A percentile compares a stretch with the other conserved stretches of the same genome.
These are phyloP conservation scores for Entomobrya multifasciata DNA, from an alignment of 2,888 invertebrate species.

Conservation along the genomic window DNA sequence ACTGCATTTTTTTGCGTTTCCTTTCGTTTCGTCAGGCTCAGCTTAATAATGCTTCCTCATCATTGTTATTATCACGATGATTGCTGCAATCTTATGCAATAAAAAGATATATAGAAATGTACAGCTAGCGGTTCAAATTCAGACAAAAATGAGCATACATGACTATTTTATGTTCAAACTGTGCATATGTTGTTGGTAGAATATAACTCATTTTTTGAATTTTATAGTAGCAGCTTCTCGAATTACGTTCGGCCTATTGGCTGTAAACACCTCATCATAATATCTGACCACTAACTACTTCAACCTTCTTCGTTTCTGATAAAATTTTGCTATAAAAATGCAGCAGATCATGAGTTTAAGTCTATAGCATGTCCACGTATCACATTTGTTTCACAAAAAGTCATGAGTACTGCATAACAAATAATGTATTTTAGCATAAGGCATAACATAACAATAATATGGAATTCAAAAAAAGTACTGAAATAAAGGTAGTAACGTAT, in stretches of 20 bases:
- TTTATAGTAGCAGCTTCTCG: conserved; percentile 1
- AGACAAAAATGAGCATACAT: too few species aligned
- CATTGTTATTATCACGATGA: conserved; percentile 15
- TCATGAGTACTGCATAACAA: background rate
- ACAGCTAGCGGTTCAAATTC: too few species aligned
- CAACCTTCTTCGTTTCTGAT: background rate
- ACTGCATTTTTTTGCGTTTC: conserved; percentile 1
- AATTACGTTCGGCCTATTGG: conserved; percentile 9
- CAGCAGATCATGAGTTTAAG: background rate
- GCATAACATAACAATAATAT: conserved; percentile 1
- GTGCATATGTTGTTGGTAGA: background rate
- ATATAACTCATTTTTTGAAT: background rate
- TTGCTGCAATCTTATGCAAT: background rate
- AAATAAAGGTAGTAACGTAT: too few species aligned
- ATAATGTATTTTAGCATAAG: background rate
- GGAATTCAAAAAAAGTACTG: background rate
- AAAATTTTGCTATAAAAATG: background rate
- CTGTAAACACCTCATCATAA: background rate
- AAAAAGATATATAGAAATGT: background rate
- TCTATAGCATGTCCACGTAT: background rate
- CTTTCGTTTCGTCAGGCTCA: background rate
- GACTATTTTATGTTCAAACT: too few species aligned
- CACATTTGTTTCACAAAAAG: background rate
- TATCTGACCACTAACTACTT: conserved; percentile 3
- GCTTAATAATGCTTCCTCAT: conserved; percentile 20